These are phyloP conservation scores for Kryphioiulus occultus DNA, from an alignment of 2,888 invertebrate genomes.

Conservation along the genomic window DNA sequence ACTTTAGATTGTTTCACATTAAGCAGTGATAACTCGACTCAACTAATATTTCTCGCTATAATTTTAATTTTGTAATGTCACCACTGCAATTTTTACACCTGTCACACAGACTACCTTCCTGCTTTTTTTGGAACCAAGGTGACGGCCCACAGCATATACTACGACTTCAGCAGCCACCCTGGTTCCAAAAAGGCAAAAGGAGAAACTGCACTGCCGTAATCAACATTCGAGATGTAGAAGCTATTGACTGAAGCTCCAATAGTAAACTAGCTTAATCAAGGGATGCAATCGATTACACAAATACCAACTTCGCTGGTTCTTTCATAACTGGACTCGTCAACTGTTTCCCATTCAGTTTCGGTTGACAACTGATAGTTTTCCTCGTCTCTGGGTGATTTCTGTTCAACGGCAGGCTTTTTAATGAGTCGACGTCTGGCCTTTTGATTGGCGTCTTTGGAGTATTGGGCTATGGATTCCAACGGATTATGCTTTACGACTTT, in stretches of 20 bases:
- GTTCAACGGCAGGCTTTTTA: neutral
- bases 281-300: neutral
- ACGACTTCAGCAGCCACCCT: too few species aligned
- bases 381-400: neutral
- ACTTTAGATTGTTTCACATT: too few species aligned
- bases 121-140: too few species aligned
- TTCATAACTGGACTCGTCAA: neutral
- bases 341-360: neutral
- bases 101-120: too few species aligned
- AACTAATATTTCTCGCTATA: too few species aligned
- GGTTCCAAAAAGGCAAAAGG: too few species aligned
- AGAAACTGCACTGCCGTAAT: too few species aligned
- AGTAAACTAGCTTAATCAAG: too few species aligned
- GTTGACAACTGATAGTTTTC: neutral
- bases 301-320: neutral
- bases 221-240: neutral
- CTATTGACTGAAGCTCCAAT: neutral
- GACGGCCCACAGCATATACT: too few species aligned
- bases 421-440: neutral
- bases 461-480: neutral
- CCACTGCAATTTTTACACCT: too few species aligned
- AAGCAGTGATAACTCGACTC: too few species aligned
- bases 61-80: too few species aligned
- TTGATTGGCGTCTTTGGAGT: neutral
- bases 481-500: neutral